These are phyloP conservation scores for Cyprinodon tularosa DNA, from an alignment of 2,113 vertebrate species.

Conservation along the genomic window DNA sequence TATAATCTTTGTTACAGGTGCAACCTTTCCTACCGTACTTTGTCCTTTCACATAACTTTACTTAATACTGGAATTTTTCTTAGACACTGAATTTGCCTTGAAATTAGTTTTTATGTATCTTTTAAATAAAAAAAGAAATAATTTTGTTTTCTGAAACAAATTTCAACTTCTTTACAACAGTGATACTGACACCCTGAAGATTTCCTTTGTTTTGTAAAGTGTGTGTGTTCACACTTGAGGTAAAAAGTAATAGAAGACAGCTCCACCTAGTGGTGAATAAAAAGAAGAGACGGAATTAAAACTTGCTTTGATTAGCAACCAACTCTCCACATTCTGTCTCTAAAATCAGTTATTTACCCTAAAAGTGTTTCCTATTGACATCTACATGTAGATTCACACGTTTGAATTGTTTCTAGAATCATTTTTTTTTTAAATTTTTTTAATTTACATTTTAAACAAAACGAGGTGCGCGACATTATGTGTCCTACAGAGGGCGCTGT, in stretches of 20 bases:
- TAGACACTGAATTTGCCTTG: too few species aligned
- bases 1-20: too few species aligned
- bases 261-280: conserved; percentile 45
- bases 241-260: neutral
- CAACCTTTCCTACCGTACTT: too few species aligned
- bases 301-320: neutral
- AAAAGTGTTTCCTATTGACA: neutral
- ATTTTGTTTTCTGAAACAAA: too few species aligned
- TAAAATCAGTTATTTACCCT: neutral
- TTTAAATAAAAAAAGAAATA: too few species aligned
- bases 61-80: too few species aligned
- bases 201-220: neutral
- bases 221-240: neutral
- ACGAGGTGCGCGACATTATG: neutral
- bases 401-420: neutral
- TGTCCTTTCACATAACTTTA: too few species aligned
- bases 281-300: neutral
- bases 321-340: neutral
- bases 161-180: neutral
- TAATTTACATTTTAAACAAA: neutral
- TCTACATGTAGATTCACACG: neutral
- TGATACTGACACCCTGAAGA: neutral
- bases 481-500: conserved; percentile 34
- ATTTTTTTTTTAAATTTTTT: too few species aligned
- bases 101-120: too few species aligned